Percentiles rank a stretch among this genome's conserved stretches.
Conservation (phyloP, 2,797 vertebrate species). For the Australoheros facetus region DNA sequence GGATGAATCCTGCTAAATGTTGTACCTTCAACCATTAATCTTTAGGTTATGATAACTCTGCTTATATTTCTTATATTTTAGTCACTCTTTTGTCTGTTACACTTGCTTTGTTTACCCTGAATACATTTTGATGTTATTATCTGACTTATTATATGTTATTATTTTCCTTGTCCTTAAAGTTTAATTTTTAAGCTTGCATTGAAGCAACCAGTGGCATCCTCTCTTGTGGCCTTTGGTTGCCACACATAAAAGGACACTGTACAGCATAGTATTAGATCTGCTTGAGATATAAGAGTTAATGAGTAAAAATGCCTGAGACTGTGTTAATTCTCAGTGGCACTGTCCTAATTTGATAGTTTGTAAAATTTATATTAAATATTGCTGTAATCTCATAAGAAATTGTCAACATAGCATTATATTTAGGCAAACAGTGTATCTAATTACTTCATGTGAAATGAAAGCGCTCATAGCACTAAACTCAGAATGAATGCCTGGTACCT, state of each 20-base stretch:
- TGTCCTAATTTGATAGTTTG: background rate
- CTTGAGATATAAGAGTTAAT: background rate
- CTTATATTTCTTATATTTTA: constrained; percentile 18
- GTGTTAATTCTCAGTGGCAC: background rate
- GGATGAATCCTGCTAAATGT: constrained; percentile 30
- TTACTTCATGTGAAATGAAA: background rate
- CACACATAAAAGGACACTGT: background rate
- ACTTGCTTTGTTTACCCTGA: background rate
- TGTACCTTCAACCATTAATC: constrained; percentile 24
- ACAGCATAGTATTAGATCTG: background rate
- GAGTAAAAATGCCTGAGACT: background rate
- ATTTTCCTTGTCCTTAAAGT: background rate
- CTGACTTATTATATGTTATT: background rate
- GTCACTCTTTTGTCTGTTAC: background rate
- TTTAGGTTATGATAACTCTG: constrained; percentile 34
- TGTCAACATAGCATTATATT: background rate
- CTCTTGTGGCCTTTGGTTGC: background rate
- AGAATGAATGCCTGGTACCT: constrained; percentile 4
- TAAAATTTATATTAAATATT: background rate
- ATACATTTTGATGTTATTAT: background rate
- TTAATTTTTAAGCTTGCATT: background rate
- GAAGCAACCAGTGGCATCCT: background rate
- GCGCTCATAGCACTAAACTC: background rate
- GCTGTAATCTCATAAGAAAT: background rate
- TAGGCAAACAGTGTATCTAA: constrained; percentile 12